Base-by-base conservation (phyloP, 2,113 vertebrate genomes). In the Rutilus rutilus region DNA sequence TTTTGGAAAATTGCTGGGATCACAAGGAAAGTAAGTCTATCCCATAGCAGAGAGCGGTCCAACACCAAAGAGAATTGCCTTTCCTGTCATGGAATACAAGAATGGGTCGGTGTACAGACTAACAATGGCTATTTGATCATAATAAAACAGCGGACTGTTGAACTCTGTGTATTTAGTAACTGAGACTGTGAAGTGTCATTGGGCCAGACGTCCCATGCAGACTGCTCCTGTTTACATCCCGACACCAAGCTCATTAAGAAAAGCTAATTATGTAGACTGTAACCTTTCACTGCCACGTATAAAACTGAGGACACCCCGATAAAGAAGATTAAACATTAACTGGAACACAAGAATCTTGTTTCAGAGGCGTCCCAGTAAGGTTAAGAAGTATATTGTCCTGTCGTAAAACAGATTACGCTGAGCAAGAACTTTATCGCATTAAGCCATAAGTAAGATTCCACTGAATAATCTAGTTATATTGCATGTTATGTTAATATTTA, bases 251-350 rank as follows among this genome's bases (percentile, higher is more conserved):
- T 84, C 65, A 84, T 84, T 47, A 85, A 52, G 23, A 77, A 77
- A 57, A 71, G 21, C 52, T 67, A 67, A 82, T 88, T 36, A 81
- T 30, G 64, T 27, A 85, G 73, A 85, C 39, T n/a, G 78, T 69
- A 64, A 82, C 83, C 86, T 65, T 89, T 47, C 9, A 62, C 11
- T 79, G 21, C 5, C 86, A 84, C 76, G 77, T 71, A 85, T 52
- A 50, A 84, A 80, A 87, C 27, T 74, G 74, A 47, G 45, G 64
- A 25, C 57, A 73, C 60, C 78, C 30, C 14, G 67, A 86, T 89
- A 90, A 52, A 6, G 15, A 67, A n/a, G 74, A 91, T 91, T 89
- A 92, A 88, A 89, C 7, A 90, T 86, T 92, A 92, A 91, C 91
- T 83, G 42, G n/a, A 79, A 39, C 23, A 15, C 64, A 73, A 2